Conservation (phyloP, 1,140 invertebrate genomes). For the Calycopis cecrops region DNA sequence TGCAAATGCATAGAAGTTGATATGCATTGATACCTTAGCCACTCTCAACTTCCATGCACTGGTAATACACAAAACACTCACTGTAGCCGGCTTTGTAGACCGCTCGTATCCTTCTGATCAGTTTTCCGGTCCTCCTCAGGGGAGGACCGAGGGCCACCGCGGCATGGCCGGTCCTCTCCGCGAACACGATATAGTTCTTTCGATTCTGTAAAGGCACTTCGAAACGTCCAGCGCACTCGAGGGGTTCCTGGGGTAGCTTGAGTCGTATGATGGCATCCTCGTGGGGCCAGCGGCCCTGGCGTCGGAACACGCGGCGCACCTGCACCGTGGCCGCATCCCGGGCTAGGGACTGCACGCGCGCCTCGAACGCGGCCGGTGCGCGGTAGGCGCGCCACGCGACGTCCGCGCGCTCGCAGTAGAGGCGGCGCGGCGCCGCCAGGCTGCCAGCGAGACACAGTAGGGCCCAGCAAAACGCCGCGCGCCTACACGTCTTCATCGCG, state of each 20-base stretch:
- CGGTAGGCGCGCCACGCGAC: conserved; percentile 67
- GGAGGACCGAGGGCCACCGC: conserved; percentile 64
- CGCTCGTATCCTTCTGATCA: conserved; percentile 57
- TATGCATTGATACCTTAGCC: conserved; percentile 12
- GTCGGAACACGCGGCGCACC: conserved; percentile 50
- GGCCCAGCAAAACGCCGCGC: conserved; percentile 64
- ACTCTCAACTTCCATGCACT: conserved; percentile 42
- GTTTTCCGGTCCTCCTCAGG: conserved; percentile 52
- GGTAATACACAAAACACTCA: conserved; percentile 53
- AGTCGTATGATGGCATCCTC: conserved; percentile 56
- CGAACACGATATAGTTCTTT: conserved; percentile 69
- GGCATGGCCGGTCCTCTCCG: conserved; percentile 57
- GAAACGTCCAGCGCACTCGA: conserved; percentile 59
- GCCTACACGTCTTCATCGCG: conserved; percentile 61
- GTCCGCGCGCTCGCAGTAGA: conserved; percentile 68
- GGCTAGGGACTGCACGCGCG: conserved; percentile 60
- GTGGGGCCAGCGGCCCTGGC: conserved; percentile 59
- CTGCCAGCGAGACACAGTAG: conserved; percentile 52
- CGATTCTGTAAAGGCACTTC: conserved; percentile 63
- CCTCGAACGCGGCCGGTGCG: conserved; percentile 65
- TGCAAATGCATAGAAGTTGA: conserved; percentile 10
- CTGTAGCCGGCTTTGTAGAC: conserved; percentile 68
- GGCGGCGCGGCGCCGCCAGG: conserved; percentile 59
- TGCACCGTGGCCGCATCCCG: conserved; percentile 57
- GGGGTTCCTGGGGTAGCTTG: conserved; percentile 44